A percentile compares a stretch with the other conserved stretches of the same genome.
Evolutionary conservation across 1,140 invertebrate genomes (phyloP).

Genomic region (Lysiphlebus fabarum): DNA sequence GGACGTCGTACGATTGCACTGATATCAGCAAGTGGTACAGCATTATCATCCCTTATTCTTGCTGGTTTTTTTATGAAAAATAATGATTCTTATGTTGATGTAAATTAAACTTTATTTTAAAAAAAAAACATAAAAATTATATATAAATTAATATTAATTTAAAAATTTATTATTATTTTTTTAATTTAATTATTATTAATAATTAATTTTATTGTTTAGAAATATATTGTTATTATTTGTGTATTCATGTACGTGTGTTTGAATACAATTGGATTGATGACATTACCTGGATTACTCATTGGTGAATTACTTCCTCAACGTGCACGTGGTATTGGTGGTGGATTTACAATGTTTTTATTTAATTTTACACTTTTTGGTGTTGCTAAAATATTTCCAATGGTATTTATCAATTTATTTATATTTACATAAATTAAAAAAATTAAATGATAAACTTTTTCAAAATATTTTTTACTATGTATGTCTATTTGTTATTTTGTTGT

Average conservation of each 20-base stretch:
- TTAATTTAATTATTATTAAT: constrained; percentile 11
- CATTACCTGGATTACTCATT: constrained; percentile 67
- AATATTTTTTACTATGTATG: no score
- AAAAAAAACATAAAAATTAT: no score
- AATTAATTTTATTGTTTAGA: constrained; percentile 29
- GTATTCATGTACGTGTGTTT: constrained; percentile 65
- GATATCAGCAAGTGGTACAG: constrained; percentile 64
- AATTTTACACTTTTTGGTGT: constrained; percentile 66
- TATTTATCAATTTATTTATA: constrained; percentile 25
- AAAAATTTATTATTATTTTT: constrained; percentile 6
- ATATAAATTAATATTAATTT: no score
- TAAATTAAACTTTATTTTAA: no score
- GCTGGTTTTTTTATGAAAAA: background rate
- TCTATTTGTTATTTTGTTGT: no score
- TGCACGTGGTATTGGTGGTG: constrained; percentile 63
- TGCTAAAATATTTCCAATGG: constrained; percentile 69
- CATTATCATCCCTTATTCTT: constrained; percentile 50
- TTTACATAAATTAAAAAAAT: no score
- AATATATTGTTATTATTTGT: constrained; percentile 54
- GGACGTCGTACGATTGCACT: constrained; percentile 63
- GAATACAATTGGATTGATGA: constrained; percentile 70
- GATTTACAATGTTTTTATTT: constrained; percentile 68
- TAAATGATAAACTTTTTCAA: no score
- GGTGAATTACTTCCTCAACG: constrained; percentile 68
- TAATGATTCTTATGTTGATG: background rate